Conservation (phyloP, 2,888 invertebrate genomes). For the Pimpla rufipes region DNA sequence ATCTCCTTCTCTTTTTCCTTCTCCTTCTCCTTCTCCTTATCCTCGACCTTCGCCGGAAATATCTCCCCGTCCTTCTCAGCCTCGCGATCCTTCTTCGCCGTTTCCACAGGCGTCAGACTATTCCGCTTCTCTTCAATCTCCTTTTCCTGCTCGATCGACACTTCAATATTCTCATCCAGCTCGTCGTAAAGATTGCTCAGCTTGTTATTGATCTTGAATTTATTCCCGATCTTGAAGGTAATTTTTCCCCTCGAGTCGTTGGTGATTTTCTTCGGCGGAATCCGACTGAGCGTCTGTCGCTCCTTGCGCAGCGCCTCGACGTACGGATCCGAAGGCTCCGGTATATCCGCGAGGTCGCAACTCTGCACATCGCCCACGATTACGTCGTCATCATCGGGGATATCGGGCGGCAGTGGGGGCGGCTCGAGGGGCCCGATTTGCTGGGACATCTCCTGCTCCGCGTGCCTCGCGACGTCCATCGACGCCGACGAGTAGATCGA, state of each 20-base stretch:
- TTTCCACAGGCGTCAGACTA: constrained; percentile 40
- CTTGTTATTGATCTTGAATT: constrained; percentile 80
- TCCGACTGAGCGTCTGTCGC: constrained; percentile 80
- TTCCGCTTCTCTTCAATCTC: constrained; percentile 69
- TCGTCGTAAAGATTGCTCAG: constrained; percentile 81
- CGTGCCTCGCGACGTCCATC: constrained; percentile 90
- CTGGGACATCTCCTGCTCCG: constrained; percentile 83
- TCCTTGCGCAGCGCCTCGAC: constrained; percentile 82
- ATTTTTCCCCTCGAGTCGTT: constrained; percentile 82
- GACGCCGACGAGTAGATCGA: constrained; percentile 94
- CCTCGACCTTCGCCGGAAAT: constrained; percentile 63
- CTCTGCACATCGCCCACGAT: constrained; percentile 80
- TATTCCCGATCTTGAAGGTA: constrained; percentile 82
- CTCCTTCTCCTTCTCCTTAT: constrained; percentile 53
- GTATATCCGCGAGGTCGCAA: constrained; percentile 81
- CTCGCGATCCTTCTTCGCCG: constrained; percentile 44
- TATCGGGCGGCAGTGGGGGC: constrained; percentile 78
- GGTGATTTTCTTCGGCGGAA: constrained; percentile 81
- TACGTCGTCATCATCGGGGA: constrained; percentile 75
- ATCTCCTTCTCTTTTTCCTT: constrained; percentile 33
- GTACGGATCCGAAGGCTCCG: constrained; percentile 81
- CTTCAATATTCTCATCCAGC: constrained; percentile 77
- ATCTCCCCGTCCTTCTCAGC: constrained; percentile 61
- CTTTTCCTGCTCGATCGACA: constrained; percentile 75
- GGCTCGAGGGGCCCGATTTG: constrained; percentile 82